Evolutionary conservation across 2,797 vertebrate genomes (phyloP).

Genomic region (Limosa lapponica): DNA sequence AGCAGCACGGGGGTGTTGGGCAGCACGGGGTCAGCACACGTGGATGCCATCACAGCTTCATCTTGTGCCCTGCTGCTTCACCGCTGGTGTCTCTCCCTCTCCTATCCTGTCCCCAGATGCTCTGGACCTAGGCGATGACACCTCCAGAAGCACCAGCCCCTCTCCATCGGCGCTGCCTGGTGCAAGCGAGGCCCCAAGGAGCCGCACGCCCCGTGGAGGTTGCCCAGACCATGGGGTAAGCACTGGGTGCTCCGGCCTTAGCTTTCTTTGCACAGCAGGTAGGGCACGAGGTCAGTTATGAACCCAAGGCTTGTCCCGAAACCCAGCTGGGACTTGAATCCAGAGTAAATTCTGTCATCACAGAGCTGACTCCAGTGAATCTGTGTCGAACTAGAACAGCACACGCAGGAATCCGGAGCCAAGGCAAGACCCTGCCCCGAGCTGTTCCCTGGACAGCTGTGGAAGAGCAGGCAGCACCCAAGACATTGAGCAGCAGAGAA

Average conservation of each 20-base stretch:
- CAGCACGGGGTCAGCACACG: not conserved
- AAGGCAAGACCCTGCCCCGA: not conserved
- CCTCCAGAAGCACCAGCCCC: not conserved
- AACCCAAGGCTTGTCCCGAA: not conserved
- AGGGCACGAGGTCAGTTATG: not conserved
- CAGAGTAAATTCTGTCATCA: not conserved
- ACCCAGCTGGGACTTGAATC: not conserved
- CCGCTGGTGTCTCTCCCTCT: not conserved
- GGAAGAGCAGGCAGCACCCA: not conserved
- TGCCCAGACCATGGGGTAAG: not conserved
- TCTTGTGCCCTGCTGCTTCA: not conserved
- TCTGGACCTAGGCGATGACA: not conserved
- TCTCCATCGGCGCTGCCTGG: not conserved
- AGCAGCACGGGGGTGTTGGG: not conserved
- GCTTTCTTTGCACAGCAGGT: not conserved
- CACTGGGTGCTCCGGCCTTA: accelerated
- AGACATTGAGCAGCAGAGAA: not conserved
- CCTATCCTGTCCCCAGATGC: not conserved
- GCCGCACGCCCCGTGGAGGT: accelerated
- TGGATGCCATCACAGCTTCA: not conserved
- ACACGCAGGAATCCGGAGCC: not conserved
- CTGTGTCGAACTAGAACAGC: not conserved
- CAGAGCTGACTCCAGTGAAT: not conserved
- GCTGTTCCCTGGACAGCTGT: not conserved
- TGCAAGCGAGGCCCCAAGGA: not conserved